Evolutionary conservation across 2,888 invertebrate genomes (phyloP).

Genomic region (Ceraclea dissimilis): DNA sequence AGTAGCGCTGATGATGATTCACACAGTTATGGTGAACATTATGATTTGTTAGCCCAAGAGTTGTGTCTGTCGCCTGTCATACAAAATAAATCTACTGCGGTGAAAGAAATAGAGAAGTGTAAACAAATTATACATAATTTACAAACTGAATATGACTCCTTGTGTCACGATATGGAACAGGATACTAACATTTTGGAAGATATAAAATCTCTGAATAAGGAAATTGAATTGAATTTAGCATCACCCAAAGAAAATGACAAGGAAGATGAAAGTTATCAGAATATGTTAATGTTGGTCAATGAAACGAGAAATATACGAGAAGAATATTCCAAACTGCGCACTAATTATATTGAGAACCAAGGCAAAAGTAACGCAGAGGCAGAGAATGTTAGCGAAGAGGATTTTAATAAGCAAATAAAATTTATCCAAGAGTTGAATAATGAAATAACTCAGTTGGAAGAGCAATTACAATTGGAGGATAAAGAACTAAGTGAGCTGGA

Average conservation of each 20-base stretch:
- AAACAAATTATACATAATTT: constrained; percentile 7
- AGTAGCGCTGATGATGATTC: not conserved
- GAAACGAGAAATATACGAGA: constrained; percentile 18
- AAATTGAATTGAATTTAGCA: constrained; percentile 2
- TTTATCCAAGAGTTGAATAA: constrained; percentile 8
- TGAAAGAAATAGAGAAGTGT: constrained; percentile 10
- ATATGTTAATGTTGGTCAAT: constrained; percentile 12
- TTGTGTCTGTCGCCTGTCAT: not conserved
- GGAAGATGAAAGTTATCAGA: constrained; percentile 1
- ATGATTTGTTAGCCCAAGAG: constrained; percentile 13
- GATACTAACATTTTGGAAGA: constrained; percentile 4
- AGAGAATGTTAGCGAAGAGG: constrained; percentile 4
- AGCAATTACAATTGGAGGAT: constrained; percentile 53
- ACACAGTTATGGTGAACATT: constrained; percentile 10
- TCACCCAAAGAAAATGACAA: not conserved
- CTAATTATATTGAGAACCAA: constrained; percentile 7
- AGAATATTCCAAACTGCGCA: constrained; percentile 16
- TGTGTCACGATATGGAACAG: not conserved
- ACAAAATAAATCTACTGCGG: constrained; percentile 1
- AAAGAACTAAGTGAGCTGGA: constrained; percentile 68
- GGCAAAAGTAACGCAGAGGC: not conserved
- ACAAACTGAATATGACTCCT: constrained; percentile 7
- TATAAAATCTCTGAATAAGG: constrained; percentile 2
- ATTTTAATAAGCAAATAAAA: constrained; percentile 3
- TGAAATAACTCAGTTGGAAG: constrained; percentile 13